phyloP scores from a whole-genome alignment of 23 tunicate species.

The Clavelina lepadiformis region DNA sequence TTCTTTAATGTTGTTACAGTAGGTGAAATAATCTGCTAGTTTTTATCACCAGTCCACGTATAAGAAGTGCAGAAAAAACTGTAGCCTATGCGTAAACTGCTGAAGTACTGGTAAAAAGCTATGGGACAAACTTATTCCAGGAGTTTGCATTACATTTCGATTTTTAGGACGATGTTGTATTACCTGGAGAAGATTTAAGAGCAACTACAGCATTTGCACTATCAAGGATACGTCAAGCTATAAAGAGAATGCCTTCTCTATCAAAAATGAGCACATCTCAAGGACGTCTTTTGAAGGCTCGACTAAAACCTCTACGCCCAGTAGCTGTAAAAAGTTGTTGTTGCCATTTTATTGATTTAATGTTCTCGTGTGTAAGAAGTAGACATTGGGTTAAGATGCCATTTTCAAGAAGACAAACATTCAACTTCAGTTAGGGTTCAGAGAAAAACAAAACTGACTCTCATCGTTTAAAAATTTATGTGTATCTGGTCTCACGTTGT shows the following conservation, averaged over 20 bases:
- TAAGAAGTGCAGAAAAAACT: neutral
- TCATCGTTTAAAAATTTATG: neutral
- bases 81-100: neutral
- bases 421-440: too few relatives aligned
- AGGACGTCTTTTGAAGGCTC: constrained; percentile 52
- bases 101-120: too few relatives aligned
- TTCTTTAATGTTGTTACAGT: neutral
- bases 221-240: constrained; percentile 55
- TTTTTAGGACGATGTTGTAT: constrained; percentile 50
- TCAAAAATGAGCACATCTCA: constrained; percentile 6
- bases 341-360: neutral
- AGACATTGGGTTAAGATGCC: too few relatives aligned
- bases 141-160: neutral
- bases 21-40: neutral
- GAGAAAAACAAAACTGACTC: neutral
- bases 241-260: constrained; percentile 40
- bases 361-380: too few relatives aligned
- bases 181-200: constrained; percentile 71
- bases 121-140: neutral
- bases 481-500: too few relatives aligned
- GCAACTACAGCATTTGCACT: constrained; percentile 75
- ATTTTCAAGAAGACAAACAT: too few relatives aligned
- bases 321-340: constrained; percentile 30
- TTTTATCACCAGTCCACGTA: neutral
- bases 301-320: constrained; percentile 58